phyloP scores from a whole-genome alignment of 2,113 vertebrate species.

The Tychaedon coryphoeus region DNA sequence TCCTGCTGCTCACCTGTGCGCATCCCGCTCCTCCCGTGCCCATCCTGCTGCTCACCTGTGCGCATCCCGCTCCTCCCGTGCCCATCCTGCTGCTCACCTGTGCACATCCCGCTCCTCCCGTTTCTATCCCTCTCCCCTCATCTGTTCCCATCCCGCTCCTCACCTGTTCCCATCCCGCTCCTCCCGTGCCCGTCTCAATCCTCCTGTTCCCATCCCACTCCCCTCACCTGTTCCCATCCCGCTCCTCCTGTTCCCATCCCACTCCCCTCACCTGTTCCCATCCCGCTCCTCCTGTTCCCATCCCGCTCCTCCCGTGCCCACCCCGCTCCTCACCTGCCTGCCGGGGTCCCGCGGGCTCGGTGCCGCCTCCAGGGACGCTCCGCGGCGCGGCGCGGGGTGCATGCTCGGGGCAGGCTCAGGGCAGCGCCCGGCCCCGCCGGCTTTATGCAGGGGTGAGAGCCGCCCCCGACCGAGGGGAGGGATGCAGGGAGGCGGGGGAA shows the following conservation, averaged over 20 bases:
- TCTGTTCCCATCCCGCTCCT: not conserved
- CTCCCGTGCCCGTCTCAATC: not conserved
- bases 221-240: slow-evolving; percentile 65
- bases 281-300: not conserved
- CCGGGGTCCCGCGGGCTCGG: slow-evolving; percentile 77
- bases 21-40: not conserved
- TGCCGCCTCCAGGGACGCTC: slow-evolving; percentile 78
- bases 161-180: not conserved
- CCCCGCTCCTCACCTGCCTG: slow-evolving; percentile 70
- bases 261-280: not conserved
- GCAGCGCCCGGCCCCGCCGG: not conserved
- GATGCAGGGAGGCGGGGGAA: not conserved
- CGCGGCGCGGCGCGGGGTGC: slow-evolving; percentile 70
- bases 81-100: slow-evolving; percentile 66
- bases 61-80: no score
- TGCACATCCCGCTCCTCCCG: no score
- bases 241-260: no score
- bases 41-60: no score
- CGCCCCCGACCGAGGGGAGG: not conserved
- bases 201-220: no score
- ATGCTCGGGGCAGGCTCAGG: not conserved
- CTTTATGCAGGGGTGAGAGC: slow-evolving; percentile 7
- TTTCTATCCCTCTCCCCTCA: not conserved
- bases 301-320: not conserved
- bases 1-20: not conserved